Evolutionary conservation across 2,113 vertebrate species (phyloP).

Genomic region (Dipodomys stephensi): DNA sequence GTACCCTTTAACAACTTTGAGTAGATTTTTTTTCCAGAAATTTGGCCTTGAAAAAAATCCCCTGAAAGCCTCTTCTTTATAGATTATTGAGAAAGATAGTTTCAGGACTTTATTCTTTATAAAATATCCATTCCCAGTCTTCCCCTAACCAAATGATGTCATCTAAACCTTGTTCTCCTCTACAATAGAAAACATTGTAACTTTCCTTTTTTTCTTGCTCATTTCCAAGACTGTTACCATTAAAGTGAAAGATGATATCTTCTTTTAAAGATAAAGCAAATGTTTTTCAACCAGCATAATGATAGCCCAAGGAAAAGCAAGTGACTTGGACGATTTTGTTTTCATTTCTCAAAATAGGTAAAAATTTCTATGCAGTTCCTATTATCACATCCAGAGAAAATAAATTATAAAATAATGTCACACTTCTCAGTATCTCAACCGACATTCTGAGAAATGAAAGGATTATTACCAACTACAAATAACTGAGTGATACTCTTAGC

Average conservation of each 20-base stretch:
- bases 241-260: neutral
- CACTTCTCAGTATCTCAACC: neutral
- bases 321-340: slow-evolving; percentile 21
- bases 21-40: too few species aligned
- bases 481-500: neutral
- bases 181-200: slow-evolving; percentile 39
- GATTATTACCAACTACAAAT: neutral
- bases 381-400: slow-evolving; percentile 11
- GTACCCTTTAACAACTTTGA: too few species aligned
- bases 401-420: neutral
- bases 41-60: neutral
- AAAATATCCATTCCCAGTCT: neutral
- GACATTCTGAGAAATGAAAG: slow-evolving; percentile 37
- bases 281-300: neutral
- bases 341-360: neutral
- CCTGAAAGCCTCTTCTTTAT: neutral
- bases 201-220: neutral
- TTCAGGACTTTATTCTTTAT: neutral
- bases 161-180: neutral
- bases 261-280: slow-evolving; percentile 40
- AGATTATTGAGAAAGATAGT: neutral
- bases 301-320: slow-evolving; percentile 55
- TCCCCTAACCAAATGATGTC: slow-evolving; percentile 18
- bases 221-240: slow-evolving; percentile 12
- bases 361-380: slow-evolving; percentile 40